Base-by-base conservation (phyloP, 2,888 invertebrate genomes). In the Caenorhabditis sp. region DNA sequence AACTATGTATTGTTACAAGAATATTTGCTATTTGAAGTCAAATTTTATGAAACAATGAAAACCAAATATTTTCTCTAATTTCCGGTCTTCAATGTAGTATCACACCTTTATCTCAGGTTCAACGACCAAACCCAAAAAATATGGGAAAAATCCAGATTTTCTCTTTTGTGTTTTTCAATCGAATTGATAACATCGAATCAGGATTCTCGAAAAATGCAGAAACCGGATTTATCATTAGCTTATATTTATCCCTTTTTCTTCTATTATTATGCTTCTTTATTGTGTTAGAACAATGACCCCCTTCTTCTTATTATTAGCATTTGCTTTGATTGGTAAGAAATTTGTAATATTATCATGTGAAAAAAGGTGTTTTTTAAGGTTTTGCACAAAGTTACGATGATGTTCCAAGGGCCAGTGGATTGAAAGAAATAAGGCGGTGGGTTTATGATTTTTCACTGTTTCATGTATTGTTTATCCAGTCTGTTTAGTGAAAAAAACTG, bases 171-270 rank as follows among this genome's bases (percentile, higher is more conserved):
- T 43, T 4, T 31, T 31, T 43, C 43, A 43, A 43, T 43, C 70
- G 61, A 70, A 65, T 70, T 70, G 70, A 70, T 70, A 70, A 70
- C 60, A 59, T 52, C 43, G 62, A 61, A 70, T 61, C 64, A 58
- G 27, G 64, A 64, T 58, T 63, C 64, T 31, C 20, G n/a, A 23
- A 23, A 17, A 53, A 65, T 57, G 60, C 61, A 65, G 61, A 61
- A 53, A 49, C 12, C 54, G 64, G 61, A 61, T 69, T 64, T 64
- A 26, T 54, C 36, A 36, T 54, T 31, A 21, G 54, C 31, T 27
- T 23, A 25, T 53, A 63, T 69, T 69, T 64, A 60, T 61, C 65
- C 53, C 50, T 65, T 50, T 20, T 1, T 63, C n/a, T 36, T 31
- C 31, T 7, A 31, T 31, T 31, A 31, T 31, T 31, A 31, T 31